Evolutionary conservation across 2,113 vertebrate genomes (phyloP), one percentile per base, ranked within the genome.

Genomic region (Arothron firmamentum): DNA sequence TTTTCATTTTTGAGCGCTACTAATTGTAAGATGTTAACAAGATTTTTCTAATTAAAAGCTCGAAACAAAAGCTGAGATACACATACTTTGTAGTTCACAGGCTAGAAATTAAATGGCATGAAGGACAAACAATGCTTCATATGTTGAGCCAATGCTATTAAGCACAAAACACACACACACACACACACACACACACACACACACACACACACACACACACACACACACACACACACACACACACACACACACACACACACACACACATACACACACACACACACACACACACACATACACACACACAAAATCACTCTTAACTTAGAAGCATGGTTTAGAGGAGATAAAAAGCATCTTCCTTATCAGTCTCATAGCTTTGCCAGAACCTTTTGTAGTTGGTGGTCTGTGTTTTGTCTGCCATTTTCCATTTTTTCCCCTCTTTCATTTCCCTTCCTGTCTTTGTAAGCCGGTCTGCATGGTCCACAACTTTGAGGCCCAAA

Each of bases 341-440:
- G 59, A 47, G 70, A 85, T 89, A 47, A 80, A 83, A 85, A 79
- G 77, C 78, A 79, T 82, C 77, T 77, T 62, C 53, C 75, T 87
- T 85, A 87, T 87, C 85, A 69, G 72, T 52, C 68, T 65, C 25
- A 41, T 58, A 53, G 75, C 74, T 81, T 76, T 77, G 51, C 70
- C 60, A 65, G 62, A 68, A 47, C 74, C 63, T 84, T 86, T 84
- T 84, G 79, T 80, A 78, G 79, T 77, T 42, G 49, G 8, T 73
- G 50, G 57, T 65, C 58, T 80, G 53, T 78, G 82, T 81, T 81
- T 49, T 82, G 51, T 85, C 56, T 77, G 75, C 74, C 59, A 52
- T 87, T 82, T 82, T 81, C 71, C 64, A 78, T 70, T 85, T 80
- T 52, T 52, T 72, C 57, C 52, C 72, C 77, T 85, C 78, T 80